Evolutionary conservation across 2,888 invertebrate genomes (phyloP), one percentile per base, ranked within the genome.

Genomic region (Drosophila barbarae): DNA sequence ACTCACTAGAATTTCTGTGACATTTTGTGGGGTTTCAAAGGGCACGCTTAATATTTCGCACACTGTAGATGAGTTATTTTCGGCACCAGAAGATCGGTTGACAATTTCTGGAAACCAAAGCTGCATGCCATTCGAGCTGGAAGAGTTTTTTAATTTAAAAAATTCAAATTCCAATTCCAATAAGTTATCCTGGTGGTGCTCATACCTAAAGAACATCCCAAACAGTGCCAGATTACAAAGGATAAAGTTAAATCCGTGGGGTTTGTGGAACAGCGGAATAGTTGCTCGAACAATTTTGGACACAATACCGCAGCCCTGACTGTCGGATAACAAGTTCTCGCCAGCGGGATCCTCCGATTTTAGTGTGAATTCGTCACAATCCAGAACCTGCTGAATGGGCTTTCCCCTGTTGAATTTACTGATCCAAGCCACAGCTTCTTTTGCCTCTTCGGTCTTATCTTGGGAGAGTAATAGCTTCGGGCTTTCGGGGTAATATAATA

Each of bases 31-130:
- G n/a, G 41, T 5, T 75, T 63, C 56, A 1, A 38, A 47, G 34
- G 78, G 82, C 0, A 81, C 84, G 10, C 61, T 72, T n/a, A 87
- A 67, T 26, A 85, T 74, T 42, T 79, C 71, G 41, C 87, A 87
- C 6, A 88, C 80, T 1, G 86, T 82, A 2, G 73, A 72, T 3
- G 76, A 77, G 13, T 63, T 66, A 13, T 63, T 66, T 13, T 42
- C 60, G 0, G 61, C 23, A 2, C 63, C 73, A 0, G 87, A 77
- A 0, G 86, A 81, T 26, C 86, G 85, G 54, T 89, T 89, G 0
- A 87, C 86, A 53, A 89, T 89, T 69, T 89, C 89, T 0, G 89
- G 88, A 72, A 85, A 88, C 89, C 89, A 89, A 36, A 89, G 57
- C 36, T 88, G 87, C 84, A 89, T 84, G 21, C 89, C 89, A 36